Percentiles rank a stretch among this genome's conserved stretches.
These are phyloP conservation scores for Pachypanchax playfairii DNA, from an alignment of 2,113 vertebrate species.

Conservation along the genomic window DNA sequence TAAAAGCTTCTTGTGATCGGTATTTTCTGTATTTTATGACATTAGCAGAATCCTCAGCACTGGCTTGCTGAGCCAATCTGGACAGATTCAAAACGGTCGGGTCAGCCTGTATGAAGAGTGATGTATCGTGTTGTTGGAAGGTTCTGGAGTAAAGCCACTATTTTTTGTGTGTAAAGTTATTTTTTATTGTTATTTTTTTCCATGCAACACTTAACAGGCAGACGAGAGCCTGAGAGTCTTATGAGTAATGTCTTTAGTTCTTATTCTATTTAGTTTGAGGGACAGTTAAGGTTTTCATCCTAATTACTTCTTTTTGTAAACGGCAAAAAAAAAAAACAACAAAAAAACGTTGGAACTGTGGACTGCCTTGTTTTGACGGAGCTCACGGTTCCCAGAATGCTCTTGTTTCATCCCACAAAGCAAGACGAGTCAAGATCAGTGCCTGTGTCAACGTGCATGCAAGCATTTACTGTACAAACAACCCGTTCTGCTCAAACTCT, in stretches of 20 bases:
- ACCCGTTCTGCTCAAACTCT: slow-evolving; percentile 54
- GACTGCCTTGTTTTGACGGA: slow-evolving; percentile 71
- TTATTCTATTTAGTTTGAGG: slow-evolving; percentile 8
- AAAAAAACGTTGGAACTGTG: slow-evolving; percentile 19
- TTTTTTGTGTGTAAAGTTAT: slow-evolving; percentile 66
- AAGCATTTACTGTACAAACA: slow-evolving; percentile 65
- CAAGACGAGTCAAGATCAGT: slow-evolving; percentile 74
- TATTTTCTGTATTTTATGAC: slow-evolving; percentile 64
- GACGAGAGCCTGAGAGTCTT: slow-evolving; percentile 29
- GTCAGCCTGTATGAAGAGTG: slow-evolving; percentile 61
- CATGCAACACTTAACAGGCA: slow-evolving; percentile 32
- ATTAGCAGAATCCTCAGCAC: slow-evolving; percentile 69
- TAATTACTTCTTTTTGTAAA: slow-evolving; percentile 4
- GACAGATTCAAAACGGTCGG: slow-evolving; percentile 48
- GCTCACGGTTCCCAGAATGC: slow-evolving; percentile 69
- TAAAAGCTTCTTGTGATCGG: slow-evolving; percentile 57
- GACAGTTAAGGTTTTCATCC: slow-evolving; percentile 16
- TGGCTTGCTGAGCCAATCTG: slow-evolving; percentile 69
- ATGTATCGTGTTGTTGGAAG: slow-evolving; percentile 60
- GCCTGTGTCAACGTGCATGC: slow-evolving; percentile 79
- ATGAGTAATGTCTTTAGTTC: slow-evolving; percentile 38
- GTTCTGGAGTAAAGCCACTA: slow-evolving; percentile 75
- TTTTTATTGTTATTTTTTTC: slow-evolving; percentile 47
- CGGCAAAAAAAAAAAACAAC: background rate
- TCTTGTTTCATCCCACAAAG: slow-evolving; percentile 57